Percentiles rank a stretch among this genome's conserved stretches.
Evolutionary conservation across 2,797 vertebrate genomes (phyloP).

Genomic region (Spinus olivaceus): DNA sequence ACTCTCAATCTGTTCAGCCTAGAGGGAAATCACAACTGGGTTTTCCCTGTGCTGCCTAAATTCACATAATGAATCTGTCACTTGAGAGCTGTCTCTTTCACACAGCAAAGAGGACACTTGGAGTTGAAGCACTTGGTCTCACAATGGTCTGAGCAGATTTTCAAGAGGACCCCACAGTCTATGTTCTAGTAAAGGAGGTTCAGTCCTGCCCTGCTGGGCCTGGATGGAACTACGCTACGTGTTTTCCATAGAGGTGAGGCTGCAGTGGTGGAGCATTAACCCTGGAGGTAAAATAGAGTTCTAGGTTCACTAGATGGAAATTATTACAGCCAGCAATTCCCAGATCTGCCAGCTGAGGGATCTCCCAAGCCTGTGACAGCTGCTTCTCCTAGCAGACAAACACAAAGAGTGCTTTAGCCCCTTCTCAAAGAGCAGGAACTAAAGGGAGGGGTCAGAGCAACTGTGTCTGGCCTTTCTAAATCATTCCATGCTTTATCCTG

Average conservation of each 20-base stretch:
- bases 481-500: rapidly evolving
- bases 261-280: neutral
- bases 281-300: neutral
- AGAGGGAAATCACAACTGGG: rapidly evolving
- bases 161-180: neutral
- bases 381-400: rapidly evolving
- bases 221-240: rapidly evolving
- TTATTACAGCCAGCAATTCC: neutral
- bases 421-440: neutral
- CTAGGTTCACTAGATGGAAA: rapidly evolving
- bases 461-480: neutral
- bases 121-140: neutral
- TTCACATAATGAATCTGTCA: rapidly evolving
- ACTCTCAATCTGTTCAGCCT: neutral
- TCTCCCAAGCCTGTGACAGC: neutral
- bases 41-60: neutral
- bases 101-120: neutral
- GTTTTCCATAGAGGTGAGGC: neutral
- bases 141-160: neutral
- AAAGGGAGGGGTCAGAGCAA: neutral
- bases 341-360: neutral
- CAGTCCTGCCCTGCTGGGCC: neutral
- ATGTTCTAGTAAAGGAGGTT: rapidly evolving
- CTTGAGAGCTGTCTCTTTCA: neutral
- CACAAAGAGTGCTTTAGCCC: neutral